Conservation (phyloP, 2,797 vertebrate genomes). For the Rhodeus uyekii region DNA sequence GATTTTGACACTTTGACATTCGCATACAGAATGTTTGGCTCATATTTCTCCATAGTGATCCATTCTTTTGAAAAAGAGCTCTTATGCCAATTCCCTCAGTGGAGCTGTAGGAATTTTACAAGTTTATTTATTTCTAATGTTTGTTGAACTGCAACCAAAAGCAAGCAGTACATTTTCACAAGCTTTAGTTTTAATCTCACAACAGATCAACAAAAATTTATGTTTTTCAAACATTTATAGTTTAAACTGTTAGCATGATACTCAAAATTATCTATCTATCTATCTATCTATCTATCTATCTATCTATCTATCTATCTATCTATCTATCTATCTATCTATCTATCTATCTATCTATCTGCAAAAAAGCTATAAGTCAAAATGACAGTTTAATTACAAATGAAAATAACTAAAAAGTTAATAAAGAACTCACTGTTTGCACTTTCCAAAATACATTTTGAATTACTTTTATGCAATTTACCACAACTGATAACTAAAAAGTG, state of each 20-base stretch:
- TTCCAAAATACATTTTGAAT: background rate
- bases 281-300: too few relatives aligned
- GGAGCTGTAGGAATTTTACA: background rate
- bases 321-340: too few relatives aligned
- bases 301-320: too few relatives aligned
- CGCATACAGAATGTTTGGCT: background rate
- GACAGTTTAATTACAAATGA: too few relatives aligned
- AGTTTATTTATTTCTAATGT: too few relatives aligned
- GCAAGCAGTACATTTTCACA: background rate
- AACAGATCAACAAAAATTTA: background rate
- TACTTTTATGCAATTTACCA: background rate
- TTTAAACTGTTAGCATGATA: background rate
- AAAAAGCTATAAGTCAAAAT: too few relatives aligned
- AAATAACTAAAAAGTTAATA: too few relatives aligned
- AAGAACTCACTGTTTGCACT: background rate
- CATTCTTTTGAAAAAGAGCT: background rate
- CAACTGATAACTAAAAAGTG: background rate
- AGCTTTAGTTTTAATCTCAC: background rate
- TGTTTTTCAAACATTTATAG: background rate
- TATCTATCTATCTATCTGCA: too few relatives aligned
- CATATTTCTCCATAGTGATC: background rate
- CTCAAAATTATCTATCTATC: too few relatives aligned
- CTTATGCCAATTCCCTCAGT: background rate
- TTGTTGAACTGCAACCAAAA: background rate
- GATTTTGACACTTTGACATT: conserved; percentile 31